Evolutionary conservation across 2,888 invertebrate genomes (phyloP).

Genomic region (Rotaria sp.): DNA sequence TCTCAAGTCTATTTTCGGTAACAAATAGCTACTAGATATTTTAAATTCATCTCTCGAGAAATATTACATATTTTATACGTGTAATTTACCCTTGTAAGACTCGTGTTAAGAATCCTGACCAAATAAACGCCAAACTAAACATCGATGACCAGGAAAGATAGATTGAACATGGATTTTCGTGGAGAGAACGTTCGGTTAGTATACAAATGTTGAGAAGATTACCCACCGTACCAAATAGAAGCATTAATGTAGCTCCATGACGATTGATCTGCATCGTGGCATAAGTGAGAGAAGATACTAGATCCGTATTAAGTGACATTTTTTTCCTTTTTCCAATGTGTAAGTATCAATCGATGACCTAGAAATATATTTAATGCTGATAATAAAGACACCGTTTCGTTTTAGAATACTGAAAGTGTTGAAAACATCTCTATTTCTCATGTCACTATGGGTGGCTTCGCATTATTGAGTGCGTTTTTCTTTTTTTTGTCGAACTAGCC

Average conservation of each 20-base stretch:
- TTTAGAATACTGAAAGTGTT: no score
- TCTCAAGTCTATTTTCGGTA: no score
- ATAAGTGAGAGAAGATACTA: background rate
- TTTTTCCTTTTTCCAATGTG: background rate
- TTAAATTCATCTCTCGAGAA: no score
- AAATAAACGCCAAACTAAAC: background rate
- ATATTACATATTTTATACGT: no score
- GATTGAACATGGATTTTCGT: background rate
- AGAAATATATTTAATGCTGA: no score
- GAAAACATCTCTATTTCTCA: no score
- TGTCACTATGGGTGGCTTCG: no score
- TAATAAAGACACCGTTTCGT: no score
- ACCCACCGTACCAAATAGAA: background rate
- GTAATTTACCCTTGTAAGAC: background rate
- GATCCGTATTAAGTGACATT: background rate
- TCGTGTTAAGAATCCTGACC: background rate
- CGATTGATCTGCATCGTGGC: background rate
- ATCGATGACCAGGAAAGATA: background rate
- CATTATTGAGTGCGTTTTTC: no score
- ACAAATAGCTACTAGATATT: no score
- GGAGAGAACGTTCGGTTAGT: background rate
- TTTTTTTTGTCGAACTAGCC: no score
- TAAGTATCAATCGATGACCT: no score
- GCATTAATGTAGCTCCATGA: background rate
- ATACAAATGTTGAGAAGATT: background rate